These are phyloP conservation scores for Dasysyrphus tricinctus DNA, from an alignment of 2,888 invertebrate genomes.

Conservation along the genomic window DNA sequence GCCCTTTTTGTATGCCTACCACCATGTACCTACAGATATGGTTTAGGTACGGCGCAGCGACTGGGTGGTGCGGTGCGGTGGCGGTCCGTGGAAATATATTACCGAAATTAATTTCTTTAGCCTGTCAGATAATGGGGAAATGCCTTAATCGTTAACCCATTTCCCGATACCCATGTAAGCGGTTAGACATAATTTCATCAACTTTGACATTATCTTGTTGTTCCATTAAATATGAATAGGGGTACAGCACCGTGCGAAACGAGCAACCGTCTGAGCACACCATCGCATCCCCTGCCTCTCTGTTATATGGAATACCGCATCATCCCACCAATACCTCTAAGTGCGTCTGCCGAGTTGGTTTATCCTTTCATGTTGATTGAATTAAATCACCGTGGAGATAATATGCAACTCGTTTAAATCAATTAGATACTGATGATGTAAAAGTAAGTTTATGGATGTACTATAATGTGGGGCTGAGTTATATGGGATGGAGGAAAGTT, in stretches of 20 bases:
- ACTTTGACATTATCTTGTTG: constrained; percentile 71
- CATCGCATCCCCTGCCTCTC: background rate
- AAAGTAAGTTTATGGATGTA: constrained; percentile 19
- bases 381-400: constrained; percentile 56
- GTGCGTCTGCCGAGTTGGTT: constrained; percentile 47
- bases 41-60: background rate
- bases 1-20: constrained; percentile 17
- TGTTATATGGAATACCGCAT: background rate
- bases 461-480: background rate
- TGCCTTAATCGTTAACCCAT: constrained; percentile 73
- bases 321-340: background rate
- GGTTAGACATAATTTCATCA: constrained; percentile 74
- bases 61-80: too few relatives aligned
- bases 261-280: background rate
- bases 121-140: constrained; percentile 68
- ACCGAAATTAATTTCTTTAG: constrained; percentile 68
- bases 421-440: constrained; percentile 46
- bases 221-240: constrained; percentile 58
- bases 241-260: background rate
- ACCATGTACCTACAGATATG: too few relatives aligned
- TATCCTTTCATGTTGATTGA: constrained; percentile 60
- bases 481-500: background rate
- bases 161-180: constrained; percentile 70
- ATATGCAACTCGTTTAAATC: constrained; percentile 61
- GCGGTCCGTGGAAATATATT: constrained; percentile 47